Evolutionary conservation across 2,113 vertebrate genomes (phyloP), one percentile per base, ranked within the genome.

Genomic region (Nesogale talazaci): DNA sequence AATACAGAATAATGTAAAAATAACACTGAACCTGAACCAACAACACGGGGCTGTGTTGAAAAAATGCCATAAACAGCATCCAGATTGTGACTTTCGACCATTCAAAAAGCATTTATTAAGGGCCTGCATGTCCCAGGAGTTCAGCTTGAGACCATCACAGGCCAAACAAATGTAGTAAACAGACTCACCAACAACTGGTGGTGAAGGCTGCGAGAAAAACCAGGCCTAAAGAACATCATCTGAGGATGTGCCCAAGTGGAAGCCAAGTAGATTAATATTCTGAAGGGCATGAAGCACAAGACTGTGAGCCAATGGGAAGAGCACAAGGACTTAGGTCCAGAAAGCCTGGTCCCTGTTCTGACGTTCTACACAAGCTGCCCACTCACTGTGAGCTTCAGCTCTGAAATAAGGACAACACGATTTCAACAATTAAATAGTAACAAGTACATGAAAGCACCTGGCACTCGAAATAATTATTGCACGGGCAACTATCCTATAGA

Each of bases 71-170:
- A 93, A 87, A 29, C 25, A 31, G 25, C 63, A 23, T 79, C 86
- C 84, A 93, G 69, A 86, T 36, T 85, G 29, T 82, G 29, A 90
- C 46, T 42, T 92, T 10, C 34, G 65, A 25, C 42, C 38, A 91
- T 42, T 22, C 17, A 10, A 57, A 74, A 92, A 63, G n/a, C 63
- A 65, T 29, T 65, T 76, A 84, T 65, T 63, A 86, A 59, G n/a
- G 10, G 67, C 9, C 31, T 61, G 27, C 27, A 20, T 16, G 34
- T 90, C 56, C 57, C 31, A 38, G 56, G 52, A 38, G 16, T 46
- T 52, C 19, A 80, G 59, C 72, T 67, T 85, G 63, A 89, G 23
- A 11, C 23, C 77, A 52, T 16, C 16, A 65, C 79, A 88, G 34
- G 40, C 59, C 27, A 75, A 79, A 86, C 23, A 90, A 80, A 80